Percentiles rank a stretch among this genome's conserved stretches.
phyloP scores from a whole-genome alignment of 2,888 invertebrate species.

The Tricholauxania praeusta region DNA sequence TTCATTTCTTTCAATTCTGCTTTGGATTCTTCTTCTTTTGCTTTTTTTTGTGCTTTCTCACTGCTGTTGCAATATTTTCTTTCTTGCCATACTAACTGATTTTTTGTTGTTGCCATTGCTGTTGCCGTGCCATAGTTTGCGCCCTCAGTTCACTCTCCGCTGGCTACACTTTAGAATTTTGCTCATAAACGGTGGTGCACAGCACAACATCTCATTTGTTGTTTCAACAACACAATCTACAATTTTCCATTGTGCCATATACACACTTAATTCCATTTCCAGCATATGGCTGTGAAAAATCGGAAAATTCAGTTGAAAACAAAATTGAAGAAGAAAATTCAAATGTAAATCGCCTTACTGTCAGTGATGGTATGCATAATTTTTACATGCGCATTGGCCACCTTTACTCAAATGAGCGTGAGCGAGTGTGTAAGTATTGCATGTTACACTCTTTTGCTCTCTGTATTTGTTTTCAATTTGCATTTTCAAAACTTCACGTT shows the following conservation, averaged over 20 bases:
- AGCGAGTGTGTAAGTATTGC: background rate
- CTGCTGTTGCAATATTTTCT: constrained; percentile 23
- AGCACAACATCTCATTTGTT: too few relatives aligned
- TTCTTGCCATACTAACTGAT: constrained; percentile 1
- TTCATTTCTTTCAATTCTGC: constrained; percentile 18
- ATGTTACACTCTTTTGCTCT: too few relatives aligned
- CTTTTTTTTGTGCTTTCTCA: constrained; percentile 7
- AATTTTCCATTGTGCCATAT: constrained; percentile 59
- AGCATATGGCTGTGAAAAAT: background rate
- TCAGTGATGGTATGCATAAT: background rate
- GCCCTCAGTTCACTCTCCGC: background rate
- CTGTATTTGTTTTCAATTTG: too few relatives aligned
- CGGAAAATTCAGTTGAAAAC: background rate
- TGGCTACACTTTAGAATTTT: background rate
- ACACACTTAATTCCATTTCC: constrained; percentile 54
- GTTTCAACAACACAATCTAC: background rate
- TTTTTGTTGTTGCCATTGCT: background rate
- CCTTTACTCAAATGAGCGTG: background rate
- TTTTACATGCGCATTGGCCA: constrained; percentile 19
- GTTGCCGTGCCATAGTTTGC: background rate
- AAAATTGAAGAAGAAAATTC: constrained; percentile 5
- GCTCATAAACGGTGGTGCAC: too few relatives aligned
- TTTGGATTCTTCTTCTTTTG: constrained; percentile 2
- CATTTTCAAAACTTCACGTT: too few relatives aligned
- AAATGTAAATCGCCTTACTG: background rate